Evolutionary conservation across 2,113 vertebrate genomes (phyloP), one percentile per base, ranked within the genome.

Genomic region (Anser brachyrhynchus): DNA sequence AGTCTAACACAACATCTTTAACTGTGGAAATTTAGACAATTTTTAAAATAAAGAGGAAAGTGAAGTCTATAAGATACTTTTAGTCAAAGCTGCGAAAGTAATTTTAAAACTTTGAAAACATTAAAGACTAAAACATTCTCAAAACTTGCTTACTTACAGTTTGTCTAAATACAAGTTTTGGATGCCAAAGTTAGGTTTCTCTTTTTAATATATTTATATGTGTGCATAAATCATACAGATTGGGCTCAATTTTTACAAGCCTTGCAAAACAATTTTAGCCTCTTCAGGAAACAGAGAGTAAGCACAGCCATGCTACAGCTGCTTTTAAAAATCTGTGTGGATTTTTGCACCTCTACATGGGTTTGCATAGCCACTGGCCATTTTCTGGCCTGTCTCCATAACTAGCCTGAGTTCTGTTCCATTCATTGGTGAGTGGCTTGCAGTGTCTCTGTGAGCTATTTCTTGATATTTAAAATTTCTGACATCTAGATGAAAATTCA

Each of bases 351-450:
- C 26, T 39, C 22, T 35, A 0, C 39, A 1, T 33, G 70, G 20
- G 15, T 43, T 76, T 72, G 14, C 29, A 7, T 37, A 41, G 37
- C 28, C 19, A 31, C 11, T 71, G 62, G 21, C 14, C 22, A 58
- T 55, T n/a, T 31, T 5, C 1, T 65, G 39, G 25, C 6, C 15
- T 4, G 10, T 43, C 5, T 43, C 3, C 15, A 3, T 70, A 58
- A 61, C 23, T 49, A 37, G 5, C 12, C 19, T 91, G 18, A 28
- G 55, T 10, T 49, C 61, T 46, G 3, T 74, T 70, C 73, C 13
- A 0, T 26, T 6, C 7, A 0, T 4, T 16, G 9, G 7, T 59
- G 71, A 72, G 33, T 28, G 52, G 15, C 58, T 75, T 85, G 22
- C 23, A 67, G 21, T 46, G 4, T 23, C 28, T 84, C 25, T 78